Evolutionary conservation across 2,888 invertebrate species (phyloP).

Genomic region (Xestoiulus laeticollis): DNA sequence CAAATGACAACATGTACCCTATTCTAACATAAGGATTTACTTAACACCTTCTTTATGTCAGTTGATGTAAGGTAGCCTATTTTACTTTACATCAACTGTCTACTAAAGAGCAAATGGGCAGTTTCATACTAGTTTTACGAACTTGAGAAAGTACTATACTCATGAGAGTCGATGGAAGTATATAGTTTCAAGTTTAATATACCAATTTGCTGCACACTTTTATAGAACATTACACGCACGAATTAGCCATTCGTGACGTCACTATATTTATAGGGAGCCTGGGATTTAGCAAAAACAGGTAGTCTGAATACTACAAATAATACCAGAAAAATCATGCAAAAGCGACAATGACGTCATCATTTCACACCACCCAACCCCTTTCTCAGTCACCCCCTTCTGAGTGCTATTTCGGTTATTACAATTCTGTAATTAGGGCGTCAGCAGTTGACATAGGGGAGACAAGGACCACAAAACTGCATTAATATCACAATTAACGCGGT

Average conservation of each 20-base stretch:
- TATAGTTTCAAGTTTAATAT: background rate
- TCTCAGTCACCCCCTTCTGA: background rate
- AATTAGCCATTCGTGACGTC: background rate
- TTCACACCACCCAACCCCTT: background rate
- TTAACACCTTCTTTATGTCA: no score
- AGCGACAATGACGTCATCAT: background rate
- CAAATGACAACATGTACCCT: background rate
- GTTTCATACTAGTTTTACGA: no score
- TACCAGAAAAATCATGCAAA: background rate
- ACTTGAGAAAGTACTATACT: background rate
- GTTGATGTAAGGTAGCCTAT: no score
- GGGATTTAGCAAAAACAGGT: background rate
- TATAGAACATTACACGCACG: background rate
- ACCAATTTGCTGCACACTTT: background rate
- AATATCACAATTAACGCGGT: slow-evolving; percentile 15
- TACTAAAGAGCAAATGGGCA: no score
- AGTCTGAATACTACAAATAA: background rate
- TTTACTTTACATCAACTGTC: no score
- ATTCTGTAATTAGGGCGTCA: slow-evolving; percentile 40
- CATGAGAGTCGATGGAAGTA: background rate
- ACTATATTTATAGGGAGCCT: background rate
- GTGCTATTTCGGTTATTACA: slow-evolving; percentile 38
- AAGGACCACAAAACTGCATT: slow-evolving; percentile 41
- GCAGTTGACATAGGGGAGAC: slow-evolving; percentile 7
- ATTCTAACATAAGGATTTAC: no score